Conservation (phyloP, 2,888 invertebrate species). For the Calephelis perditalis region DNA sequence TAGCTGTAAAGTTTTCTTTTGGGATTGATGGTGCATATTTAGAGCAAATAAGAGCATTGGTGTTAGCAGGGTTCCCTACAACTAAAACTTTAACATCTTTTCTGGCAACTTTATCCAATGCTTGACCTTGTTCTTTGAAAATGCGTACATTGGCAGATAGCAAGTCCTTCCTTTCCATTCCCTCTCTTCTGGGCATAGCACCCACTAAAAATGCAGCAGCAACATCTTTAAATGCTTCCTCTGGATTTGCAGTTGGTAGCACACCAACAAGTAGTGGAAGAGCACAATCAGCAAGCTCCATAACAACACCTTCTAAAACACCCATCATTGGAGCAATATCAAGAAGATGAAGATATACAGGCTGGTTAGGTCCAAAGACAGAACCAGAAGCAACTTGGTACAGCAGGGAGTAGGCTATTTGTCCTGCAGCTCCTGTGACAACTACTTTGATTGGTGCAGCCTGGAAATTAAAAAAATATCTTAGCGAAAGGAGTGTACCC, state of each 20-base stretch:
- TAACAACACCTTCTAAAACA: conserved; percentile 97
- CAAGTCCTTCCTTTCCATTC: conserved; percentile 99
- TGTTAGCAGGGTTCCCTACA: conserved; percentile 99
- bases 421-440: conserved; percentile 99
- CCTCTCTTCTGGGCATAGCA: conserved; percentile 96
- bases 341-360: conserved; percentile 91
- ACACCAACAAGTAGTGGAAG: conserved; percentile 91
- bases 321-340: conserved; percentile 98
- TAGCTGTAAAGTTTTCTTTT: conserved; percentile 96
- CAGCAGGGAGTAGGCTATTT: conserved; percentile 97
- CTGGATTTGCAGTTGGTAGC: conserved; percentile 91
- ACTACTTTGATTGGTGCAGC: conserved; percentile 93
- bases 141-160: conserved; percentile 98
- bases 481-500: too few relatives aligned
- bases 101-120: conserved; percentile 92
- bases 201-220: conserved; percentile 98
- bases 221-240: conserved; percentile 96
- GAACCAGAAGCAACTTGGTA: conserved; percentile 97
- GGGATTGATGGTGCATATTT: conserved; percentile 98
- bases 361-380: conserved; percentile 94
- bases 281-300: conserved; percentile 98
- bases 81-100: conserved; percentile 96
- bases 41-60: conserved; percentile 96
- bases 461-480: conserved; percentile 50
- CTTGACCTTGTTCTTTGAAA: conserved; percentile 97